phyloP scores from a whole-genome alignment of 2,888 invertebrate species.

The Sicus ferrugineus region DNA sequence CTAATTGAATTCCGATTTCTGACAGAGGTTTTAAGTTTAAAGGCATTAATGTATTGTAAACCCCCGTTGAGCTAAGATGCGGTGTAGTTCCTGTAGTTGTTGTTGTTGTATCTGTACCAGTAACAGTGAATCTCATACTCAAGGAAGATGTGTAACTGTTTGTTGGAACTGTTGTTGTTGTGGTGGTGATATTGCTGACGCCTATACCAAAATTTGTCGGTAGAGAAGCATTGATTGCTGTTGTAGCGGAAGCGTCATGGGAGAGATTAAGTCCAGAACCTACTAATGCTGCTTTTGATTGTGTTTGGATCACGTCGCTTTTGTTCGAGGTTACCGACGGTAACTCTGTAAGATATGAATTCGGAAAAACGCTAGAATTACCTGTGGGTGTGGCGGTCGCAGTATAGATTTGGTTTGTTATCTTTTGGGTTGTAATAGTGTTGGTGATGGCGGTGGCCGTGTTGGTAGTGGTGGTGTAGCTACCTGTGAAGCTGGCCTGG shows the following conservation, averaged over 20 bases:
- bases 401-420: background rate
- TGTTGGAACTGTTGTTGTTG: slow-evolving; percentile 5
- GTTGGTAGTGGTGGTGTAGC: slow-evolving; percentile 24
- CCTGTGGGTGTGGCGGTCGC: slow-evolving; percentile 37
- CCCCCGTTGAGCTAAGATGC: slow-evolving; percentile 46
- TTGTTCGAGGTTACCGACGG: slow-evolving; percentile 22
- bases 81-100: slow-evolving; percentile 21
- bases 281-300: too few species aligned
- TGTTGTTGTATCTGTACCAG: slow-evolving; percentile 36
- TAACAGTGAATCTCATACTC: slow-evolving; percentile 37
- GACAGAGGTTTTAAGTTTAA: slow-evolving; percentile 51
- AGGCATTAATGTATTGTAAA: slow-evolving; percentile 54
- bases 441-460: slow-evolving; percentile 38
- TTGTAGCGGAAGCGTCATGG: too few species aligned
- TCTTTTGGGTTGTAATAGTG: slow-evolving; percentile 14
- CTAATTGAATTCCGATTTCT: slow-evolving; percentile 42
- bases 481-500: slow-evolving; percentile 4
- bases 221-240: too few species aligned
- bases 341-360: slow-evolving; percentile 43
- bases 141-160: slow-evolving; percentile 40
- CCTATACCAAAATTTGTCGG: slow-evolving; percentile 22
- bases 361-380: slow-evolving; percentile 35
- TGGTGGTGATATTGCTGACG: background rate
- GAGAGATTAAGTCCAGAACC: too few species aligned
- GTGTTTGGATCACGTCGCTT: slow-evolving; percentile 33